Base-by-base conservation (phyloP, 2,113 vertebrate genomes). In the Baryphthengus martii region DNA sequence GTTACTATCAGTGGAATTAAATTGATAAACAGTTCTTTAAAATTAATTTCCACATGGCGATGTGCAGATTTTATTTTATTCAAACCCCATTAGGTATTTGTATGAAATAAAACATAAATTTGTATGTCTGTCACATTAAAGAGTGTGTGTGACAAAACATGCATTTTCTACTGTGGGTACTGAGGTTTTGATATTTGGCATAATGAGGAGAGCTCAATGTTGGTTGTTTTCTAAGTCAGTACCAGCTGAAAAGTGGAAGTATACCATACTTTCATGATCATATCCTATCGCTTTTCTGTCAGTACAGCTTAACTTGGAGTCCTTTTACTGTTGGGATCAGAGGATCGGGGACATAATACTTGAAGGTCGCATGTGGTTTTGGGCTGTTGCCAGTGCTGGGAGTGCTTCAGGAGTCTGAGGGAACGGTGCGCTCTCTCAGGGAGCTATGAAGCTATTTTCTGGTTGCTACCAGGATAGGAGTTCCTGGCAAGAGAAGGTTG, bases 1-100 rank as follows among this genome's bases (percentile, higher is more conserved):
- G 87, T 97, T 97, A 91, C 85, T 95, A 95, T 97, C 94, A 97
- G 62, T 88, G 79, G 73, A 97, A 97, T 95, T 93, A 97, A 98
- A 96, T 86, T 97, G 96, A 96, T 94, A 97, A 98, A 97, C 87
- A 96, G 75, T 97, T 96, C 91, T 96, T 94, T 97, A 95, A 96
- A 97, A 95, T 97, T 97, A 96, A 96, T 97, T 98, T 97, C 91
- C 90, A 97, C 94, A 96, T 91, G 88, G 91, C 91, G 95, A 65
- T 90, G 80, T 84, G 78, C 92, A 95, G 96, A 93, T 97, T 96
- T 96, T 85, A 90, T 90, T 94, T 91, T 96, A 95, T 97, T 98
- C 89, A 90, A 93, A 95, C 79, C 73, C 55, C 73, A 88, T 97
- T 97, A 95, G 89, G 74, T 95, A 67, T 92, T 91, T 97, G 78